Evolutionary conservation across 2,888 invertebrate genomes (phyloP).

Genomic region (Eilema griseolum): DNA sequence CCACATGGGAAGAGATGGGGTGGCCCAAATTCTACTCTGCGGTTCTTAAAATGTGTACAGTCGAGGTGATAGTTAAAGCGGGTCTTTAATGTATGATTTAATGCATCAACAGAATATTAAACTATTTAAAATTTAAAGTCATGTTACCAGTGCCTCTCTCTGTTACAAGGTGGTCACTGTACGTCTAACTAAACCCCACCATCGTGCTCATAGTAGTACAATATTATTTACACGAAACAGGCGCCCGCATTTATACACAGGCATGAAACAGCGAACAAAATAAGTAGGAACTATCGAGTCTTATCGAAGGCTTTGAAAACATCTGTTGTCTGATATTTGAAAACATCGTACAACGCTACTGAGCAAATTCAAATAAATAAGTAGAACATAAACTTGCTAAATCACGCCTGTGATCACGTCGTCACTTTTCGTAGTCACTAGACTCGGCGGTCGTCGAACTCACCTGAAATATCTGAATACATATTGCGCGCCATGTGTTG

Average conservation of each 20-base stretch:
- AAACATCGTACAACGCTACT: neutral
- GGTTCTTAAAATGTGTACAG: no score
- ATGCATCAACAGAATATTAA: neutral
- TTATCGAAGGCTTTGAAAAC: neutral
- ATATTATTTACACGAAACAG: no score
- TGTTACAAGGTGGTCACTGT: no score
- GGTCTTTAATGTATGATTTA: neutral
- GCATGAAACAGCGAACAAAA: no score
- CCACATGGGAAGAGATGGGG: no score
- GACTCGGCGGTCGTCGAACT: slow-evolving; percentile 51
- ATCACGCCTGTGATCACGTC: neutral
- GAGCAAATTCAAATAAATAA: neutral
- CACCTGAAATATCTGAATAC: slow-evolving; percentile 61
- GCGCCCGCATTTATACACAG: no score
- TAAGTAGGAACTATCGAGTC: neutral
- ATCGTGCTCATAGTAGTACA: no score
- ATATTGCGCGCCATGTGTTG: slow-evolving; percentile 56
- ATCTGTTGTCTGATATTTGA: neutral
- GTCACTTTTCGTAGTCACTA: slow-evolving; percentile 26
- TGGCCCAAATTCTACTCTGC: no score
- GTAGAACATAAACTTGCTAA: slow-evolving; percentile 16
- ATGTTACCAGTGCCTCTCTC: no score
- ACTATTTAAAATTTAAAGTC: no score
- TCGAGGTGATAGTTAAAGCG: neutral
- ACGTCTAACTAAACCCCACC: no score